Evolutionary conservation across 1,140 invertebrate genomes (phyloP), one percentile per base, ranked within the genome.

Genomic region (Coboldia fuscipes): DNA sequence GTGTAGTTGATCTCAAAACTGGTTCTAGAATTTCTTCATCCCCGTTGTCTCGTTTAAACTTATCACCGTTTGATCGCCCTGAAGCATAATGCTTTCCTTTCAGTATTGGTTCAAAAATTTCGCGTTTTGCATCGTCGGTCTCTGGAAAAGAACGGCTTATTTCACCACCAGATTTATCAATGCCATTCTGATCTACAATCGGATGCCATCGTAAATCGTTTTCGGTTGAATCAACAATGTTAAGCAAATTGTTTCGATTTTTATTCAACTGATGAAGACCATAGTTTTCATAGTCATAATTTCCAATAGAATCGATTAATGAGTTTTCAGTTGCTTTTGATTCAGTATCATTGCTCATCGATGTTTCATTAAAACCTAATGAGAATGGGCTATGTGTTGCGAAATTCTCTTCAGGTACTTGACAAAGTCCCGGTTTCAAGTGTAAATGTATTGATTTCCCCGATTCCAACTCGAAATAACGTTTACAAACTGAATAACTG

Each of bases 401-500:
- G 30, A 47, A 48, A 20, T 54, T 46, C 35, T 55, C 48, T n/a
- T 55, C 56, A 8, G 56, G 62, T 24, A 65, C 54, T 40, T 72
- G 69, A 48, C 83, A 88, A 38, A 83, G 71, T 10, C 80, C 81
- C 0, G 73, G 65, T 40, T 72, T 71, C 1, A 89, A 61, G 2
- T 70, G 70, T 26, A 88, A 47, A 12, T 70, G 67, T 0, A 82
- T 65, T 0, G 78, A 62, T 29, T 65, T 62, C 5, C 73, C 78
- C 1, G 78, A 75, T 42, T 76, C 71, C n/a, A 89, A 53, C 19
- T 70, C 64, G 6, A 85, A 54, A 20, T 68, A 70, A 42, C 74
- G 68, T 26, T 74, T 74, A 44, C 83, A 89, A 19, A 83, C 66
- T 0, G 82, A 86, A 17, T 74, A 65, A 13, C 75, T n/a, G n/a